A percentile compares a stretch with the other conserved stretches of the same genome.
phyloP scores from a whole-genome alignment of 2,888 invertebrate species.

The Andrena praecox region DNA sequence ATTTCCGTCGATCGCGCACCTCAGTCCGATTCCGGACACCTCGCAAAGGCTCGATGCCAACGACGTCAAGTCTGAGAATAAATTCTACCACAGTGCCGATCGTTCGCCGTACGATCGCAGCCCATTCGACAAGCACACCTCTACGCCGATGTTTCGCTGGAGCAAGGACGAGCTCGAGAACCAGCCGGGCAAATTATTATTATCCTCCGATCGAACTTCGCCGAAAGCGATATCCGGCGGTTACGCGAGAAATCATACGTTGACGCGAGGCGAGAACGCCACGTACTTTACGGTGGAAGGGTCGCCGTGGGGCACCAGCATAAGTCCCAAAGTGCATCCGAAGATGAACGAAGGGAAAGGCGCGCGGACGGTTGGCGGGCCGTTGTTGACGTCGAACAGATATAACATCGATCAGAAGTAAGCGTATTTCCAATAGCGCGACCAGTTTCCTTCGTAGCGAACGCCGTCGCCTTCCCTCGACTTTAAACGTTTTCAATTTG shows the following conservation, averaged over 20 bases:
- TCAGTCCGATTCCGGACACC: constrained; percentile 73
- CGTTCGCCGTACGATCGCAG: constrained; percentile 36
- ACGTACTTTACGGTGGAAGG: constrained; percentile 70
- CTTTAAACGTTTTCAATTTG: neutral
- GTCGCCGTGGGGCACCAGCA: constrained; percentile 79
- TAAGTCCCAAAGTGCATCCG: constrained; percentile 78
- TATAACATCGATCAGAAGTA: constrained; percentile 85
- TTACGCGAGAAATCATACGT: constrained; percentile 59
- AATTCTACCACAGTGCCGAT: constrained; percentile 35
- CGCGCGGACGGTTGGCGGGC: constrained; percentile 83
- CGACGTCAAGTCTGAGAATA: constrained; percentile 37
- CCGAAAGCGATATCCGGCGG: constrained; percentile 57
- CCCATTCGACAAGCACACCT: constrained; percentile 65
- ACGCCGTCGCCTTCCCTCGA: accelerated
- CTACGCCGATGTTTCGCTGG: constrained; percentile 71
- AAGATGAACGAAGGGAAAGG: constrained; percentile 76
- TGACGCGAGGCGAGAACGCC: constrained; percentile 63
- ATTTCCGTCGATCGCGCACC: constrained; percentile 62
- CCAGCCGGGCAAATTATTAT: constrained; percentile 59
- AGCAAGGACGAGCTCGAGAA: constrained; percentile 68
- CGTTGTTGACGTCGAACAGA: constrained; percentile 84
- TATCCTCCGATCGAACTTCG: constrained; percentile 20
- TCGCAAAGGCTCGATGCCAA: neutral
- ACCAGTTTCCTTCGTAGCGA: neutral
- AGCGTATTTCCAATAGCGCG: constrained; percentile 36